Base-by-base conservation (phyloP, 2,113 vertebrate genomes). In the Spea bombifrons region DNA sequence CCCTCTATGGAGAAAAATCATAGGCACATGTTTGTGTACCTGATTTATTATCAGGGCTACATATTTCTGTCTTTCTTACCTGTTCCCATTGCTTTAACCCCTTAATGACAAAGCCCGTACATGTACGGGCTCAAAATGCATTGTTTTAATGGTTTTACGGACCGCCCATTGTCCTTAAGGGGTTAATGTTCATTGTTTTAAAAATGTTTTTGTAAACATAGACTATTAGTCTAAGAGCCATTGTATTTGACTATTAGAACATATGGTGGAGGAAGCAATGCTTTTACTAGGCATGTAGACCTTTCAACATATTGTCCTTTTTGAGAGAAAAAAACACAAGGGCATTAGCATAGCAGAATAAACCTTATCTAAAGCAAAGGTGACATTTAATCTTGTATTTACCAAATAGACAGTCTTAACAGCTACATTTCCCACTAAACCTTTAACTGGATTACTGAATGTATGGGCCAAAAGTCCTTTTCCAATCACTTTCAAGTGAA, bases 341-440 rank as follows among this genome's bases (percentile, higher is more conserved):
- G 70, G 76, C 76, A 78, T 78, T 78, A 71, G 57, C 68, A 78
- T 50, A 71, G 68, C 70, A 71, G 64, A 78, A 78, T 71, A 71
- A 78, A 78, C 68, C 10, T 10, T 47, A 65, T 65, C 57, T 43
- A 16, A 71, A 48, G 68, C 9, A 78, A 64, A 64, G 66, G 55
- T 55, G 57, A 71, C 67, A 77, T 77, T 77, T 77, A 77, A 77
- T 77, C 75, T 77, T 71, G 70, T 77, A 77, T 77, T 77, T 77
- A 77, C 71, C 75, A 70, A 53, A 12, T 9, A 8, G 75, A 17
- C 57, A 17, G 57, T 55, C 57, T 15, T 50, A 77, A 77, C 7
- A 45, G 67, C 75, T 71, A 70, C 75, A 76, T 69, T 76, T 77
- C 53, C 75, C 71, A 55, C 47, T 13, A 64, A 46, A 44, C 67